Evolutionary conservation across 35 echinoderm and acorn worm genomes (phyloP).

Genomic region (Heliocidaris tuberculata): DNA sequence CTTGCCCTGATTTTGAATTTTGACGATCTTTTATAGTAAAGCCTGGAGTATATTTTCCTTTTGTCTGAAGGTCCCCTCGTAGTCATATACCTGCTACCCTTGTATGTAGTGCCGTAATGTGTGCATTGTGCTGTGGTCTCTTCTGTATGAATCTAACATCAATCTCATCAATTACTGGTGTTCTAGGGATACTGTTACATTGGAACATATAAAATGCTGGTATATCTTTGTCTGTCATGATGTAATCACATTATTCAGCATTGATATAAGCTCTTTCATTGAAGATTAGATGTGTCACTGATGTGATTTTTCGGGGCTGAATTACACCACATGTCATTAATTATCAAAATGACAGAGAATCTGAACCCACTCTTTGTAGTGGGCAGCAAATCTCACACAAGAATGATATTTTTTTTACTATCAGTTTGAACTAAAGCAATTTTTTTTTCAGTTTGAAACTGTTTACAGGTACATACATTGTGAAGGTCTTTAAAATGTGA

Average conservation of each 20-base stretch:
- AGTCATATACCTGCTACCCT: not conserved
- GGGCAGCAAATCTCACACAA: no score
- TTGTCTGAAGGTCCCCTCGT: not conserved
- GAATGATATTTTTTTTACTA: no score
- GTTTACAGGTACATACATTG: no score
- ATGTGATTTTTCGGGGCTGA: not conserved
- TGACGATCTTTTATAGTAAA: not conserved
- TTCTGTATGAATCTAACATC: not conserved
- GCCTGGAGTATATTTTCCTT: not conserved
- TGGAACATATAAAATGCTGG: not conserved
- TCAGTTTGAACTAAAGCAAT: no score
- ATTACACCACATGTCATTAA: not conserved
- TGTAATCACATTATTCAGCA: not conserved
- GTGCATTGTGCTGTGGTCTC: not conserved
- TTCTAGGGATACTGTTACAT: not conserved
- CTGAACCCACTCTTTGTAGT: no score
- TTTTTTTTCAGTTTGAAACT: no score
- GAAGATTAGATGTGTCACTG: not conserved
- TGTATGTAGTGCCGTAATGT: conserved; percentile 2
- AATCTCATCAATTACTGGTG: not conserved
- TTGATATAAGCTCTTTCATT: not conserved
- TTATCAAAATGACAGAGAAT: no score
- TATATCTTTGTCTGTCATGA: not conserved
- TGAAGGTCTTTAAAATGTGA: no score
- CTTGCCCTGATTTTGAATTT: not conserved